A percentile compares a stretch with the other conserved stretches of the same genome.
phyloP scores from a whole-genome alignment of 2,797 vertebrate species.

The Gymnopithys bicolor region DNA sequence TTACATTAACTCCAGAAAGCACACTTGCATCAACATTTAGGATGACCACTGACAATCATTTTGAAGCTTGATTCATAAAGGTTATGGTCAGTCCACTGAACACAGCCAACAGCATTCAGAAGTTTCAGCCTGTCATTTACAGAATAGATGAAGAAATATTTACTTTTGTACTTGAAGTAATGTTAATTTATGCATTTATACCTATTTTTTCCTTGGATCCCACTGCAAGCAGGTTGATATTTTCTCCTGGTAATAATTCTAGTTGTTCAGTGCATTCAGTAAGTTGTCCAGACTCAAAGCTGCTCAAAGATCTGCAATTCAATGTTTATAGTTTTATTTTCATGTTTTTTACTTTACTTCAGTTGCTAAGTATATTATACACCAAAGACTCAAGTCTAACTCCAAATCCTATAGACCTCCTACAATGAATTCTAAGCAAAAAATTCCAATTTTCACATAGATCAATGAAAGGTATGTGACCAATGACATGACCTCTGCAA shows the following conservation, averaged over 20 bases:
- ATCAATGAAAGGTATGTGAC: background rate
- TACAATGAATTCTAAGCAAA: background rate
- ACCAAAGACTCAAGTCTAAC: background rate
- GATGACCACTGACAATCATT: background rate
- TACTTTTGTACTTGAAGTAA: background rate
- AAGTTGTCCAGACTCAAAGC: slow-evolving; percentile 93
- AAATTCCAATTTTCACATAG: background rate
- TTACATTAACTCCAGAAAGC: background rate
- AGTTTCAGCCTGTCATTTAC: background rate
- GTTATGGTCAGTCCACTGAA: background rate
- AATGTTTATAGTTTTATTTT: slow-evolving; percentile 48
- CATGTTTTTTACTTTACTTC: background rate
- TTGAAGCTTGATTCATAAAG: background rate
- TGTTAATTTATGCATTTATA: slow-evolving; percentile 62
- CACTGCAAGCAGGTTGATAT: slow-evolving; percentile 87
- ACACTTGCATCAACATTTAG: background rate
- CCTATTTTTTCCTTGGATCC: slow-evolving; percentile 94
- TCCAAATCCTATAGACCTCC: background rate
- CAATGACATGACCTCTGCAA: background rate
- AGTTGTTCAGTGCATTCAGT: slow-evolving; percentile 89
- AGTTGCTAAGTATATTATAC: background rate
- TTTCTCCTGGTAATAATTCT: slow-evolving; percentile 94
- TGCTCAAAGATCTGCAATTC: slow-evolving; percentile 87
- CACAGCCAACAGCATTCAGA: background rate
- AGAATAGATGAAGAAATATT: background rate